These are phyloP conservation scores for Sebastes minor DNA, from an alignment of 2,797 vertebrate genomes.

Conservation along the genomic window DNA sequence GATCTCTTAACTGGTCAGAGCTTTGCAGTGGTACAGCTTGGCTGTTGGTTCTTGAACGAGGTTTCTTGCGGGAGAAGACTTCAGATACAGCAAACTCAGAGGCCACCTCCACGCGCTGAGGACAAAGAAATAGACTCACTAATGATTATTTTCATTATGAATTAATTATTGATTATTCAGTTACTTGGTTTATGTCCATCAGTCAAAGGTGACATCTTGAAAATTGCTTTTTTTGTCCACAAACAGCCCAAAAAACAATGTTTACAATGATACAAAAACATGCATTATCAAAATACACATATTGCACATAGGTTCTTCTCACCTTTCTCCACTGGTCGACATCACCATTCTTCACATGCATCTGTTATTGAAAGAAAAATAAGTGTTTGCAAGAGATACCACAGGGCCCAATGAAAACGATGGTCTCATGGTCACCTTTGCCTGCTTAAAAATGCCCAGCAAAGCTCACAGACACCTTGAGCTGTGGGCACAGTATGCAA, in stretches of 20 bases:
- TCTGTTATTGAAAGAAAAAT: slow-evolving; percentile 64
- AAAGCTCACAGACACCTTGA: slow-evolving; percentile 29
- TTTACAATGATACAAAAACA: neutral
- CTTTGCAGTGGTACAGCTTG: slow-evolving; percentile 73
- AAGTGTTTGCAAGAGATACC: neutral
- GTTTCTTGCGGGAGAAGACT: slow-evolving; percentile 76
- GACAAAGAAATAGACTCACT: neutral
- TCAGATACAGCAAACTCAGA: slow-evolving; percentile 86
- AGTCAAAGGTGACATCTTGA: neutral
- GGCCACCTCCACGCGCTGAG: slow-evolving; percentile 83
- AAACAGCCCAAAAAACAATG: neutral
- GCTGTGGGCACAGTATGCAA: slow-evolving; percentile 24
- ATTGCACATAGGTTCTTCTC: slow-evolving; percentile 40
- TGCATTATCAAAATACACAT: neutral
- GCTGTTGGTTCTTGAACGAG: slow-evolving; percentile 30
- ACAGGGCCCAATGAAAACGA: slow-evolving; percentile 5
- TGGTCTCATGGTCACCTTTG: slow-evolving; percentile 20
- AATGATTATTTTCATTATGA: neutral
- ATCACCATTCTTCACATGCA: slow-evolving; percentile 65
- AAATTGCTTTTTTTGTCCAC: neutral
- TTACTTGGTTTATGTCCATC: neutral
- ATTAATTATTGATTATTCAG: neutral
- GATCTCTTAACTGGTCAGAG: slow-evolving; percentile 82
- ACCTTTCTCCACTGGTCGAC: slow-evolving; percentile 85
- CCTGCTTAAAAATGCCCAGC: slow-evolving; percentile 27